A percentile compares a stretch with the other conserved stretches of the same genome.
These are phyloP conservation scores for Alectoris magna DNA, from an alignment of 2,797 vertebrate species.

Conservation along the genomic window DNA sequence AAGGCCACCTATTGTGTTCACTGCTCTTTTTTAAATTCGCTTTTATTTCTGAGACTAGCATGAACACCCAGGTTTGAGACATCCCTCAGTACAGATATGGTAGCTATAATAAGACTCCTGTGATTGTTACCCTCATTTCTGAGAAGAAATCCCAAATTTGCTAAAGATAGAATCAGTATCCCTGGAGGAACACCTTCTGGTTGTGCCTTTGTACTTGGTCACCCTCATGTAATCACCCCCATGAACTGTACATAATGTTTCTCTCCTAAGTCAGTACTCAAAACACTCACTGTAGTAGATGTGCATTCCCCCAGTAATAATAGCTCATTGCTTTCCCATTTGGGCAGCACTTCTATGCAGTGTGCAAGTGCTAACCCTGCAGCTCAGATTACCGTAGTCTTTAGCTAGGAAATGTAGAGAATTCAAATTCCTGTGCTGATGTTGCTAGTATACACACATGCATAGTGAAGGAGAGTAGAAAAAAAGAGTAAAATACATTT, in stretches of 20 bases:
- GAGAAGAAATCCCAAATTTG: not conserved
- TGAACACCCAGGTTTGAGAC: not conserved
- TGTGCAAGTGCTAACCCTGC: not conserved
- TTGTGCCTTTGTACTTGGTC: rapidly evolving
- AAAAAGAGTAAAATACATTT: not conserved
- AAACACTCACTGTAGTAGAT: not conserved
- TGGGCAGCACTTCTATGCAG: not conserved
- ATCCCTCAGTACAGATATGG: not conserved
- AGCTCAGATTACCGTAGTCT: not conserved
- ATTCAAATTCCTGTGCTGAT: not conserved
- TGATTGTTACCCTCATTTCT: not conserved
- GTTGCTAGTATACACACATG: not conserved
- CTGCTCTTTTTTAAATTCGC: not conserved
- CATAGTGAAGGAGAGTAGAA: not conserved
- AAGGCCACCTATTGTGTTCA: not conserved
- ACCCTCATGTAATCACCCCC: not conserved
- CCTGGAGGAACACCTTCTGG: not conserved
- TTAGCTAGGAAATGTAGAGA: not conserved
- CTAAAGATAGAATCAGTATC: not conserved
- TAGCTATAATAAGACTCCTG: not conserved
- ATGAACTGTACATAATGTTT: not conserved
- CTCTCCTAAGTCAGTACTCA: not conserved
- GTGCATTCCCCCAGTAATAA: not conserved
- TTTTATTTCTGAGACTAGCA: not conserved
- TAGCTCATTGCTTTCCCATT: not conserved